phyloP scores from a whole-genome alignment of 2,888 invertebrate genomes.

The Mesoligia furuncula region DNA sequence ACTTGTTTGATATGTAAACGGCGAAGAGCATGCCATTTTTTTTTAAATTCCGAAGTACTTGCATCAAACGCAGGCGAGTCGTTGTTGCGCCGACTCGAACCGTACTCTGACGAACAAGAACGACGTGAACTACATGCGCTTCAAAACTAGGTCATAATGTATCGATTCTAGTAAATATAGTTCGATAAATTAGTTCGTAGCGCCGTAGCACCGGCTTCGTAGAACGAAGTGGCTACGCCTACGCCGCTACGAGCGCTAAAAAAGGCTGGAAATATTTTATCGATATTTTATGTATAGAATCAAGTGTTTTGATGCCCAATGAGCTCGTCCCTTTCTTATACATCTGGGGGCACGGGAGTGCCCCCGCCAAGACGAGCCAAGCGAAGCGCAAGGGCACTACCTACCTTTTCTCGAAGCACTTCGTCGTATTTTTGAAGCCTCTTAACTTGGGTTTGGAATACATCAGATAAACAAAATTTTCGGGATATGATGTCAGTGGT shows the following conservation, averaged over 20 bases:
- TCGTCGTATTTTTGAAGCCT: too few species aligned
- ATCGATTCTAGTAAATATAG: constrained; percentile 14
- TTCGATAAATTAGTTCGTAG: background rate
- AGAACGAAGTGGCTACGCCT: background rate
- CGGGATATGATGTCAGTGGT: too few species aligned
- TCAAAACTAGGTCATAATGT: background rate
- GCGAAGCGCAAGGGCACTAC: too few species aligned
- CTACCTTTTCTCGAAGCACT: too few species aligned
- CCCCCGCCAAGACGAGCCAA: too few species aligned
- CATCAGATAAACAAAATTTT: too few species aligned
- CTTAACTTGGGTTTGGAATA: too few species aligned
- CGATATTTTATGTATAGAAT: background rate
- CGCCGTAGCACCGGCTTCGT: constrained; percentile 6
- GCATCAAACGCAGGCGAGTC: too few species aligned
- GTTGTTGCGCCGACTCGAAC: background rate
- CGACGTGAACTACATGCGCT: background rate
- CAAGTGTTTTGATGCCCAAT: background rate
- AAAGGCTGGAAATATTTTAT: background rate
- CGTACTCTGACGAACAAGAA: constrained; percentile 8
- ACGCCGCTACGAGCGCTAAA: background rate
- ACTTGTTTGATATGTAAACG: too few species aligned
- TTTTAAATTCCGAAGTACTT: background rate
- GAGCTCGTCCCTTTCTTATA: background rate
- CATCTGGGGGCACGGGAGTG: too few species aligned
- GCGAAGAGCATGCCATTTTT: too few species aligned